Percentiles rank a stretch among this genome's conserved stretches.
Conservation (phyloP, 1,140 invertebrate genomes). For the Brachionus koreanus region DNA sequence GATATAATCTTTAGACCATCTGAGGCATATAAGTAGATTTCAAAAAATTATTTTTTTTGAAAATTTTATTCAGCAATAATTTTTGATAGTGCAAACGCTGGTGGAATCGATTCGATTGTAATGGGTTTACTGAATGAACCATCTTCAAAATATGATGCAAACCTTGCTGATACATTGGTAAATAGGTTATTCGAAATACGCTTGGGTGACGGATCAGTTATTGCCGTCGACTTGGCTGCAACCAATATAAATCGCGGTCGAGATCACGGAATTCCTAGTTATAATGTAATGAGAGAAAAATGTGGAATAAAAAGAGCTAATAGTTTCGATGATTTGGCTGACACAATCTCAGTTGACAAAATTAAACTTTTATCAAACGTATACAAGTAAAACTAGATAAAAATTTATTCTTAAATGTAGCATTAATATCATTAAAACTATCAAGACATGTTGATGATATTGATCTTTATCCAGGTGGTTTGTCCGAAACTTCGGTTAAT, state of each 20-base stretch:
- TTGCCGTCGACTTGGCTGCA: slow-evolving; percentile 73
- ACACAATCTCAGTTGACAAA: slow-evolving; percentile 2
- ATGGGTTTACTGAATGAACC: slow-evolving; percentile 37
- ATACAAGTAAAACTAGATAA: slow-evolving; percentile 20
- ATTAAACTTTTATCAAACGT: neutral
- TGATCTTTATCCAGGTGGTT: slow-evolving; percentile 60
- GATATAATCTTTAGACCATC: slow-evolving; percentile 34
- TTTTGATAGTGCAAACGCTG: neutral
- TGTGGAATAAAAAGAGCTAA: slow-evolving; percentile 60
- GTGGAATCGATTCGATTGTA: slow-evolving; percentile 15
- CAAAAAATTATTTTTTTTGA: neutral
- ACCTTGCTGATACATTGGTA: slow-evolving; percentile 13
- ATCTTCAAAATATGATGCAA: slow-evolving; percentile 35
- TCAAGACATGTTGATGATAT: slow-evolving; percentile 47
- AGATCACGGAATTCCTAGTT: slow-evolving; percentile 88
- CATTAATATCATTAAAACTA: neutral
- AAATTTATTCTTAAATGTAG: neutral
- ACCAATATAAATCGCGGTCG: slow-evolving; percentile 91
- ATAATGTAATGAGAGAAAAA: slow-evolving; percentile 76
- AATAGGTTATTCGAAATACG: slow-evolving; percentile 34
- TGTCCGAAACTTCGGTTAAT: slow-evolving; percentile 76
- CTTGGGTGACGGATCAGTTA: slow-evolving; percentile 4
- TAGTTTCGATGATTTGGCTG: slow-evolving; percentile 27
- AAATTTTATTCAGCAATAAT: neutral
- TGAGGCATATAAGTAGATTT: slow-evolving; percentile 37